Base-by-base conservation (phyloP, 1,140 invertebrate genomes). In the Nasonia giraulti region DNA sequence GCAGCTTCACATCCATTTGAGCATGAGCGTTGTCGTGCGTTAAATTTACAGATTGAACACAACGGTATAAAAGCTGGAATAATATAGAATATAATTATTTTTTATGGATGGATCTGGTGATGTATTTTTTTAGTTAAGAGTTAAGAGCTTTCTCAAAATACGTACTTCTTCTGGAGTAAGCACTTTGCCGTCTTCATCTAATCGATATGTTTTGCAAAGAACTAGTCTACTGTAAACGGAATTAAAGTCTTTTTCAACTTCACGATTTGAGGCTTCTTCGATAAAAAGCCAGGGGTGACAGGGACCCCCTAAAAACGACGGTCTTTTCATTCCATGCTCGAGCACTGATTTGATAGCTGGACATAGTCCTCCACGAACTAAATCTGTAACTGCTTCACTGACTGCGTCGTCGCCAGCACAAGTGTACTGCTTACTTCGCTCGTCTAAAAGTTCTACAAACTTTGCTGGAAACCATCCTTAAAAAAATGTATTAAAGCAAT, bases 261-360 rank as follows among this genome's bases (percentile, higher is more conserved):
- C 98, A 91, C 97, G 95, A 44, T 96, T 97, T 23, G 98, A 98
- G 40, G 98, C 97, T 93, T 99, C 98, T 94, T 99, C 98, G 88
- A 99, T 99, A 92, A 99, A 99, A 17, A 99, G 93, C 99, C 99
- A 99, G 0, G 99, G 99, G 94, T 99, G 99, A 91, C 98, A 98
- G 20, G 97, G 96, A 14, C 97, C 97, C 82, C 98, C 98, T 89
- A 94, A 88, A 92, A 97, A 97, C 81, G 95, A 95, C 3, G 98
- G 97, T 89, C 96, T 95, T 89, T 97, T 97, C 94, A 99, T 97
- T 76, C 99, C 99, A 94, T 99, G 98, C 88, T 99, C 96, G 44
- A 99, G 95, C 71, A 99, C 97, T 89, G 97, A 96, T 94, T 99
- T 99, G 68, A 99, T 94, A 20, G 98, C 96, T 20, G 98, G 97